Percentiles rank a stretch among this genome's conserved stretches.
Evolutionary conservation across 2,797 vertebrate genomes (phyloP).

Genomic region (Steatocranus sp.): DNA sequence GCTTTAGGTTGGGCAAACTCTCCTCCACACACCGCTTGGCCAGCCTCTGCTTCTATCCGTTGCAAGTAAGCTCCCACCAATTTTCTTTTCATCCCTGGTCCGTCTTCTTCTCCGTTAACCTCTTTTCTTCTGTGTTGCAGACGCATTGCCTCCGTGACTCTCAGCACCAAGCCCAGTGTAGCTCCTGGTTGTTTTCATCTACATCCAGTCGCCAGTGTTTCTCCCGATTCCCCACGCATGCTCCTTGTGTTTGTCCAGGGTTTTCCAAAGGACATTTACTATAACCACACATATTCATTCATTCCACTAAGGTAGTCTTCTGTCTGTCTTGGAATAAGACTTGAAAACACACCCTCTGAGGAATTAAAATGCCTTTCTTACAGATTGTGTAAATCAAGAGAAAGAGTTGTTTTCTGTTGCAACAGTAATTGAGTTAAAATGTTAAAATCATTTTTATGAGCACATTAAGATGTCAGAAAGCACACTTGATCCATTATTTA

Average conservation of each 20-base stretch:
- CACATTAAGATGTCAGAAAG: background rate
- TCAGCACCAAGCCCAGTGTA: background rate
- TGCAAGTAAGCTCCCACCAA: background rate
- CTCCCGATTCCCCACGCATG: background rate
- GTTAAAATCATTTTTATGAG: background rate
- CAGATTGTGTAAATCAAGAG: background rate
- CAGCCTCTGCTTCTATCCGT: background rate
- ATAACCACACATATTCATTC: background rate
- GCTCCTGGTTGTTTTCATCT: background rate
- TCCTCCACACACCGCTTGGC: background rate
- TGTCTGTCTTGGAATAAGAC: background rate
- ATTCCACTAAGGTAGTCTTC: background rate
- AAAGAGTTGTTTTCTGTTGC: background rate
- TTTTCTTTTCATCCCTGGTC: background rate
- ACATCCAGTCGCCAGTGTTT: background rate
- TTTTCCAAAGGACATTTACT: background rate
- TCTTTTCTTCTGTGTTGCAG: background rate
- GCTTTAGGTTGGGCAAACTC: background rate
- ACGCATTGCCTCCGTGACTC: background rate
- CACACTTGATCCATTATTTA: background rate
- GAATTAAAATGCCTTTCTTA: background rate
- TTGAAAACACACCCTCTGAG: background rate
- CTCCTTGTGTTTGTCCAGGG: background rate
- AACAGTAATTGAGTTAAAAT: constrained; percentile 1
- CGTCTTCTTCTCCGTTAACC: background rate